Evolutionary conservation across 2,888 invertebrate species (phyloP).

Genomic region (Dolomedes plantarius): DNA sequence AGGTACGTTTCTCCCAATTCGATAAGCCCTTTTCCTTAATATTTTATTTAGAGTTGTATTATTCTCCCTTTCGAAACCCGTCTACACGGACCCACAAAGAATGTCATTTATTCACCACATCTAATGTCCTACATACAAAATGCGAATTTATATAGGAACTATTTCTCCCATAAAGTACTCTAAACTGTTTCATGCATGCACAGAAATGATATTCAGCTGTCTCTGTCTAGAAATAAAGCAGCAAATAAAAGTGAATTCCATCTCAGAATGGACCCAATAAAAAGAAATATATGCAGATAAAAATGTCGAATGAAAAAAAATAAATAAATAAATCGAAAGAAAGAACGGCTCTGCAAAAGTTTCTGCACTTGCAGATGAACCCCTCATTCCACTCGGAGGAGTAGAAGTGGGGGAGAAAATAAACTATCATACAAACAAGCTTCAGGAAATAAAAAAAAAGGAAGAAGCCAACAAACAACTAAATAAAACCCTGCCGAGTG

Average conservation of each 20-base stretch:
- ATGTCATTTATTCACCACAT: too few species aligned
- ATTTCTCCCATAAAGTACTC: too few species aligned
- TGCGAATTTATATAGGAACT: too few species aligned
- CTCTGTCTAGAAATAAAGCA: neutral
- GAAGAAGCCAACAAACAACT: constrained; percentile 7
- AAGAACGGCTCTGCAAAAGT: neutral
- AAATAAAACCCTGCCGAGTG: constrained; percentile 27
- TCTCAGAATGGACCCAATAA: neutral
- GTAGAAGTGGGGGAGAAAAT: constrained; percentile 1
- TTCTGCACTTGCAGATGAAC: constrained; percentile 23
- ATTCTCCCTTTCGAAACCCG: too few species aligned
- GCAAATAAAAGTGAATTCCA: neutral
- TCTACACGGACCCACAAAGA: too few species aligned
- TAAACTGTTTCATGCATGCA: too few species aligned
- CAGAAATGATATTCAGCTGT: neutral
- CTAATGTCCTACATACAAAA: too few species aligned
- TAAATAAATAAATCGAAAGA: too few species aligned
- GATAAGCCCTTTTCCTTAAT: too few species aligned
- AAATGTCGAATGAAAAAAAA: neutral
- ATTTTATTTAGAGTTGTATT: too few species aligned
- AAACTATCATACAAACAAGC: constrained; percentile 34
- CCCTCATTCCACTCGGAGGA: neutral
- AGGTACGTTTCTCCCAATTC: too few species aligned
- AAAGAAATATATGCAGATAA: neutral
- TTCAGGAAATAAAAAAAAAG: neutral